Evolutionary conservation across 2,113 vertebrate species (phyloP), one percentile per base, ranked within the genome.

Genomic region (Prunella himalayana): DNA sequence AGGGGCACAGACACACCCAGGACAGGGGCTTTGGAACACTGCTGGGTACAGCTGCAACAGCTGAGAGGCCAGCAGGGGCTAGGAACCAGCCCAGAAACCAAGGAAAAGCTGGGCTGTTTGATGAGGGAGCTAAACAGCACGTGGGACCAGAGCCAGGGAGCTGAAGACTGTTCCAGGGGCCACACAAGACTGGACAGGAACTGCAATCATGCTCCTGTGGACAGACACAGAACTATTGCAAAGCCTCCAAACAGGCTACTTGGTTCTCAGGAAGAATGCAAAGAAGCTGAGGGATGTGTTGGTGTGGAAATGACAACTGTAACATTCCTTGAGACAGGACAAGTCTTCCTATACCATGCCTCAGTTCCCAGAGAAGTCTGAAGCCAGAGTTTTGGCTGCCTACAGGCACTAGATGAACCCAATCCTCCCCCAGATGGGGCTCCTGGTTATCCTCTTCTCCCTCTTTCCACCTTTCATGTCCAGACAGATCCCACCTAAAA

Each of bases 141-240:
- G 8, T 0, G 2, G 64, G 45, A 65, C 20, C 4, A 2, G 33
- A 81, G 61, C 68, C 44, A 57, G 33, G 37, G 13, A 73, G 20
- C 12, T 82, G 30, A 13, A 65, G 21, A 53, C 21, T 69, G 4
- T 82, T 57, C 83, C 88, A 90, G 75, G 47, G 86, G 19, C 75
- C 37, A 49, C 41, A n/a, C 20, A 65, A 41, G 45, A 31, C 82
- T 41, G 80, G 42, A 15, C 20, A 57, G 80, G 49, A 93, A n/a
- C 66, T 65, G 82, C 57, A 51, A 12, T 47, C 3, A 0, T 1
- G 1, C 27, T 35, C 37, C 72, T 9, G 2, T 45, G 33, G 33
- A 39, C 31, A 63, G 56, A 37, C 47, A 61, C 35, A 75, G 47
- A 82, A 27, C n/a, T 86, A 45, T 84, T 69, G 63, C 65, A 71